Base-by-base conservation (phyloP, 2,113 vertebrate genomes). In the Calyptommatus sinebrachiatus region DNA sequence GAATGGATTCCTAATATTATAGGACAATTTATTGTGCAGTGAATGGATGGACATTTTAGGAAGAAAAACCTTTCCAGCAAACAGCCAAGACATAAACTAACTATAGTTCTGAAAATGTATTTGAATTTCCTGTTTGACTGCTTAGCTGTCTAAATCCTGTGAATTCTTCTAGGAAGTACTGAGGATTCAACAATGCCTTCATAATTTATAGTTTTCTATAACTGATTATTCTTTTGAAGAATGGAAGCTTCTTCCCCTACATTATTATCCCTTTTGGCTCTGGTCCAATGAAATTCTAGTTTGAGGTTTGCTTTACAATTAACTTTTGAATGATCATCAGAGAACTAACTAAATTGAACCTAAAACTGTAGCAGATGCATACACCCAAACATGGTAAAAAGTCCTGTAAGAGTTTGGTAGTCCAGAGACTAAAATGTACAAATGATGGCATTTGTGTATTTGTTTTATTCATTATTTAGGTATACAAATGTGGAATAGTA, bases 191-290 rank as follows among this genome's bases (percentile, higher is more conserved):
- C 21, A 16, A 22, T 60, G 62, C 8, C 5, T 2, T 72, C 48
- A 66, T 53, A 35, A 65, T 28, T 77, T 9, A 60, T 20, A 46
- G 41, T 61, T 73, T 45, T 78, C 57, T 62, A 48, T 29, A 28
- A 77, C 75, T 41, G 71, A 65, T 71, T 28, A 77, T 63, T 29
- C 18, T 31, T 72, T 82, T 73, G 50, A 28, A 73, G 53, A 78
- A 68, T 60, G 20, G 11, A 60, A 45, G 20, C 53, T 45, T 26
- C n/a, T 35, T 5, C 18, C 7, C 29, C 5, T 73, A 11, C 12
- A 48, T 46, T 75, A 48, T 76, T 62, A 76, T 46, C 48, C 31
- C 21, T 74, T 46, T 10, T 68, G 63, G 61, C 48, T 46, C 62
- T 9, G 20, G 11, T 5, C 21, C 65, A 78, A 46, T 57, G 28